Evolutionary conservation across 2,113 vertebrate species (phyloP), one percentile per base, ranked within the genome.

Genomic region (Paradoxurus hermaphroditus): DNA sequence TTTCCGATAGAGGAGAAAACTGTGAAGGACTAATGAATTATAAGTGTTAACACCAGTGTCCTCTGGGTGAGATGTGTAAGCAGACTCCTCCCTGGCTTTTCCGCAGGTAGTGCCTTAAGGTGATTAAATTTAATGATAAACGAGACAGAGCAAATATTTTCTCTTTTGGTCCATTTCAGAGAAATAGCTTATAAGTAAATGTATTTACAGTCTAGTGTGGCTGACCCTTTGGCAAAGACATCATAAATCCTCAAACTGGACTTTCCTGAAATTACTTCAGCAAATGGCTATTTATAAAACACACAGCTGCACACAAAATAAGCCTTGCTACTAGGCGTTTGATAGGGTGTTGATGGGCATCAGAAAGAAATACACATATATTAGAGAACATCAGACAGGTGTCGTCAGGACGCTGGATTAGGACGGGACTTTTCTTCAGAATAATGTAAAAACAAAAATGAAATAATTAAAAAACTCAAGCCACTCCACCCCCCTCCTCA

Each of bases 41-140:
- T 59, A 29, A 63, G 29, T 82, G 27, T 75, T 79, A 81, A 63
- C 29, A 63, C 9, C 25, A 46, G 8, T 16, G 25, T 92, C 67
- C 72, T 95, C 41, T 41, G 53, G 67, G 34, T 41, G 85, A 95
- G 19, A 88, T 39, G 70, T 5, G 10, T 39, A 86, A 81, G 46
- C 82, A 91, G 34, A 88, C 75, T 15, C 31, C 5, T 16, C 75
- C 72, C 27, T 27, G 83, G 36, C 73, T 90, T 88, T 94, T 62
- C 59, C 41, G 93, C n/a, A 94, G 25, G 29, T 27, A 27, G 10
- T 31, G 21, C 29, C 14, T 62, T 39, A 56, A 94, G 75, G 81
- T 41, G 82, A 94, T 39, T 94, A 95, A 34, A 86, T 94, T 65
- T 86, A 72, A 92, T 86, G 70, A 85, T 59, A 41, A 86, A 94